These are phyloP conservation scores for Actenoides lindsayi DNA, from an alignment of 2,113 vertebrate genomes.

Conservation along the genomic window DNA sequence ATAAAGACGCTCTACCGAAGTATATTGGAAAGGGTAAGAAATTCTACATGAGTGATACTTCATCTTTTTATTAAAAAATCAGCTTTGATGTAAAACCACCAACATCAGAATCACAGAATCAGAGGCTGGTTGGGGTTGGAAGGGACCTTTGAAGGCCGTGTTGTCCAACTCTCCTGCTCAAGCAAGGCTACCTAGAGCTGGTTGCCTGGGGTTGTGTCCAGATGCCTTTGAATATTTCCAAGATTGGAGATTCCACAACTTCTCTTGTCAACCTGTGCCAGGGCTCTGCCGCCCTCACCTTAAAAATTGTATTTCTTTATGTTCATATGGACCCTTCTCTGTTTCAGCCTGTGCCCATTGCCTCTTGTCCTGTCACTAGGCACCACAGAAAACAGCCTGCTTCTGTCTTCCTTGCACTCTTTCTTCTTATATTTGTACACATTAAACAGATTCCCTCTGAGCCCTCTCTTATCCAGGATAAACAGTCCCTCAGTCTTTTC, in stretches of 20 bases:
- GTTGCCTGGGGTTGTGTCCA: background rate
- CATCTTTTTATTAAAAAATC: background rate
- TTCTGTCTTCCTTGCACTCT: background rate
- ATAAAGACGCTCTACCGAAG: background rate
- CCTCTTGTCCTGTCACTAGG: background rate
- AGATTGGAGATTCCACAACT: background rate
- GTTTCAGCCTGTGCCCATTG: background rate
- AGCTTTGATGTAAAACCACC: background rate
- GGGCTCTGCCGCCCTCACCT: background rate
- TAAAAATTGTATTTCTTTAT: background rate
- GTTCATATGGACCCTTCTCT: background rate
- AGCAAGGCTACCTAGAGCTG: rapidly evolving
- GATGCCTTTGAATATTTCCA: background rate
- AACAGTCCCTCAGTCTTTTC: background rate
- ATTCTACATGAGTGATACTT: background rate
- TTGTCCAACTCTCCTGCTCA: background rate
- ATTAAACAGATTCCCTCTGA: background rate
- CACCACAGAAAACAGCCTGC: background rate
- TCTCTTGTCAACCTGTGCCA: background rate
- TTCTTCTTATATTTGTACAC: background rate
- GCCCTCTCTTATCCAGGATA: background rate
- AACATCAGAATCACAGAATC: background rate
- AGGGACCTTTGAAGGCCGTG: background rate
- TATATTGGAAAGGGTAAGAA: background rate
- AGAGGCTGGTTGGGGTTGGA: background rate